Evolutionary conservation across 1,140 invertebrate genomes (phyloP).

Genomic region (Hylaeus anthracinus): DNA sequence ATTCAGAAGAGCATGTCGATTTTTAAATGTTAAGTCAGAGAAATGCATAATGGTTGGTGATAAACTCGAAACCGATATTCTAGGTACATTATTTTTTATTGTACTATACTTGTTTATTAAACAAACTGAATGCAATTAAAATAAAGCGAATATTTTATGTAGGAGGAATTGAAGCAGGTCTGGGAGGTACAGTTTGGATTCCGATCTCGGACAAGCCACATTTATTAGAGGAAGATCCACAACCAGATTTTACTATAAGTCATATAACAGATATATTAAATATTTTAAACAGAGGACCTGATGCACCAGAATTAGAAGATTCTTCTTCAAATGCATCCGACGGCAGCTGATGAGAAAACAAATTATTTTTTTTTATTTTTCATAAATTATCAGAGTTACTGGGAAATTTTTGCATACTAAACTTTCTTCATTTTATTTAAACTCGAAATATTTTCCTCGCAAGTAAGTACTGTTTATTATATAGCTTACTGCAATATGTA

Average conservation of each 20-base stretch:
- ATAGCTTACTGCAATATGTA: conserved; percentile 5
- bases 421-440: not conserved
- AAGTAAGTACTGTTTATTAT: conserved; percentile 1
- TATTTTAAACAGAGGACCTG: conserved; percentile 74
- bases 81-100: conserved; percentile 67
- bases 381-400: not conserved
- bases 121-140: too few species aligned
- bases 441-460: not conserved
- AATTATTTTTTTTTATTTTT: conserved; percentile 5
- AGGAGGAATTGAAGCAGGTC: conserved; percentile 88
- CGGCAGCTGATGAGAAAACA: conserved; percentile 62
- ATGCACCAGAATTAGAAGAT: conserved; percentile 76
- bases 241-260: conserved; percentile 77
- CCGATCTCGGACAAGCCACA: conserved; percentile 78
- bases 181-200: conserved; percentile 90
- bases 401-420: conserved; percentile 1
- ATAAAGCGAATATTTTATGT: conserved; percentile 40
- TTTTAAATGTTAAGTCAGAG: conserved; percentile 85
- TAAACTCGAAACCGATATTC: conserved; percentile 92
- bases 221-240: conserved; percentile 70
- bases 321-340: conserved; percentile 78
- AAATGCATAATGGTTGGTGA: conserved; percentile 93
- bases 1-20: conserved; percentile 88
- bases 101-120: not conserved
- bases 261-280: conserved; percentile 75